Evolutionary conservation across 64 coral and sea anemone genomes (phyloP), one percentile per base, ranked within the genome.

Genomic region (Stichodactyla helianthus): DNA sequence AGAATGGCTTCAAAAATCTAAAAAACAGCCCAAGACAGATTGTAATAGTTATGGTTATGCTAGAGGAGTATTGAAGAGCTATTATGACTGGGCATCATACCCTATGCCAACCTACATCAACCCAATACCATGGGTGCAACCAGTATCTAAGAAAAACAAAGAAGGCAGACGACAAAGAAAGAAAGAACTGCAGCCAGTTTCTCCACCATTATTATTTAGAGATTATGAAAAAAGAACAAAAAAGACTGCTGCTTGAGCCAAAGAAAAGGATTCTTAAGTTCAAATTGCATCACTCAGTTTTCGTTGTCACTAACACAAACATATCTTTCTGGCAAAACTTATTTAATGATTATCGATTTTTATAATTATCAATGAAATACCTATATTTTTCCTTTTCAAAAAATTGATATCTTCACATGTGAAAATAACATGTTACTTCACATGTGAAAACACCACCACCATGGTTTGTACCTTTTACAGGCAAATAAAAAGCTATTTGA

Each of bases 1-100:
- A 63, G 87, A 84, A 85, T 96, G 94, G 94, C 91, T 93, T 35
- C 77, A 87, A 60, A 59, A 90, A 20, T 86, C 79, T 52, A 96
- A 93, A 86, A 84, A 59, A 22, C 67, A 85, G 57, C 85, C 91
- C 6, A 88, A 51, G 84, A 67, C 68, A 52, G 85, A 92, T 64
- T 87, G 86, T 56, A 84, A 89, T 57, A 95, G 84, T 57, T 95
- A 87, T 89, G 89, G 93, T 57, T 92, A 95, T 54, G 86, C 89
- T 7, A 86, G 89, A 51, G 93, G 88, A 50, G 82, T 89, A 71
- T 84, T 96, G 51, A 93, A 78, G 15, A 88, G 91, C 12, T 96
- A 90, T 86, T 96, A 96, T 63, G 91, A 96, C 11, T 96, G 94
- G 94, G 94, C 86, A 6, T 96, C 94, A 23, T 96, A 96, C 64